Evolutionary conservation across 2,797 vertebrate genomes (phyloP), one percentile per base, ranked within the genome.

Genomic region (Anabas testudineus): DNA sequence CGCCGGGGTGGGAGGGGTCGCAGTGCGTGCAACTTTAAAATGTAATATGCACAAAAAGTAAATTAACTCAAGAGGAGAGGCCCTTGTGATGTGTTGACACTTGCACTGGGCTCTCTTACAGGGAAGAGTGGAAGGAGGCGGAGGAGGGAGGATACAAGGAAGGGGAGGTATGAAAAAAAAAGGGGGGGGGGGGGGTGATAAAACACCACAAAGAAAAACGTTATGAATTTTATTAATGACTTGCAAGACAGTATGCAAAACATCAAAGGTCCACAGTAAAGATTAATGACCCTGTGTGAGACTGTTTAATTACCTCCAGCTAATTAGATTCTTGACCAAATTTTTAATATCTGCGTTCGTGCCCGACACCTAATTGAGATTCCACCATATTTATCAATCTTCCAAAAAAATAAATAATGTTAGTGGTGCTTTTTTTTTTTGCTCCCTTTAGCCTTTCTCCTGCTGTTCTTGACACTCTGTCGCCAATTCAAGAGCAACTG

Each of bases 251-350:
- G 96, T 97, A 96, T 97, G 97, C 97, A 97, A 98, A 98, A 99
- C 97, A 98, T 99, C 98, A 99, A 99, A 99, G 97, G 97, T 99
- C 97, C 96, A 91, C 91, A 85, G 95, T 95, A 97, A 97, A 99
- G 98, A 99, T 99, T 99, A 99, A 99, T 98, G 98, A 98, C 97
- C 98, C 96, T 93, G 93, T 95, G 96, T 96, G 96, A 97, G 96
- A 98, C 97, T 97, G 96, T 99, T 99, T 99, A 99, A 99, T 99
- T 99, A 99, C 97, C 96, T 96, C 95, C 93, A 96, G 97, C 97
- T 99, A 99, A 99, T 99, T 99, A 98, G 96, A 99, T 99, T 98
- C 97, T 98, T 99, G 97, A 99, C 98, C 97, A 99, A 97, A 97
- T 98, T 99, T 98, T 99, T 98, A 97, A 99, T 99, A 98, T 98